Base-by-base conservation (phyloP, 2,113 vertebrate genomes). In the Gorsachius goisagi region DNA sequence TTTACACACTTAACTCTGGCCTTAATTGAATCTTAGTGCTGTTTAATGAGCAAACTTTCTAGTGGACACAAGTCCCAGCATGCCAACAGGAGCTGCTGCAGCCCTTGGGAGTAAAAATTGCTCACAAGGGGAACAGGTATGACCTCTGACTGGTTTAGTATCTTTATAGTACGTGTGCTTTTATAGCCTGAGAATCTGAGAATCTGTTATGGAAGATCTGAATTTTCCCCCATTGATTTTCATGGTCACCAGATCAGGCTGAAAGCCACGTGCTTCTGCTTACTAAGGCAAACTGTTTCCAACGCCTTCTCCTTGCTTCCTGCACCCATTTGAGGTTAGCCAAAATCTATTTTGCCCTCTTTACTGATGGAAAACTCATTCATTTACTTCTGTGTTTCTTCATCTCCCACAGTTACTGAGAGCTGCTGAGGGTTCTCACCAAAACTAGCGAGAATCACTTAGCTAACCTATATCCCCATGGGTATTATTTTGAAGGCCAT, bases 81-180 rank as follows among this genome's bases (percentile, higher is more conserved):
- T 0, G 6, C 4, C 37, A 21, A 8, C 6, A 9, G 52, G 44
- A n/a, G 45, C 23, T 59, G 37, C 67, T 66, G 64, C 21, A 15
- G 30, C 47, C 35, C 58, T 39, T 6, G 0, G 35, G 16, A 19
- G 37, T 1, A 5, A 39, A n/a, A 30, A n/a, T 2, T 21, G 5
- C 20, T 79, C 58, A 5, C 18, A 6, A 11, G 10, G 15, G 4
- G 14, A 32, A 17, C 26, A 15, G 19, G 9, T 20, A 20, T 32
- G 12, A 66, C 44, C 50, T 14, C 12, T 2, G 6, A 2, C 1
- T 13, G 11, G 3, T 50, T 49, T 20, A 16, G 9, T 19, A 6
- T 32, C 44, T 28, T 27, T 13, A 15, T 23, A 19, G 7, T 9
- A 5, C 17, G 6, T 1, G 1, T 2, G 28, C 3, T 49, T 49